Percentiles rank a stretch among this genome's conserved stretches.
Conservation (phyloP, 2,888 invertebrate species). For the Labia minor region DNA sequence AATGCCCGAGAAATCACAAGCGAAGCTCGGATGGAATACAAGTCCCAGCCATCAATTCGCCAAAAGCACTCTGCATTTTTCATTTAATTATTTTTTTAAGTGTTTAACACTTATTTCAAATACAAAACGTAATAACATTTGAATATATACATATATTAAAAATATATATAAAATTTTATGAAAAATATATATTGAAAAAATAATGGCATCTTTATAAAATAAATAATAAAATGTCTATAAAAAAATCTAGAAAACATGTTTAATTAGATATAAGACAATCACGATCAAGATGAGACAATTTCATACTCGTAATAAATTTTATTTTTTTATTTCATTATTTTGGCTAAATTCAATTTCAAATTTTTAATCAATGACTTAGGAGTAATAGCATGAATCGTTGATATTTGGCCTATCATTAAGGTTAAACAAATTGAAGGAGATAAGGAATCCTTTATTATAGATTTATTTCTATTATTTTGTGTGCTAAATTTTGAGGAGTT, state of each 20-base stretch:
- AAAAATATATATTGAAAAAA: slow-evolving; percentile 5
- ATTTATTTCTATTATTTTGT: too few relatives aligned
- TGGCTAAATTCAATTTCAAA: too few relatives aligned
- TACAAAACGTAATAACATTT: slow-evolving; percentile 5
- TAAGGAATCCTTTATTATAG: too few relatives aligned
- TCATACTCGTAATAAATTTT: too few relatives aligned
- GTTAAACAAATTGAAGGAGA: too few relatives aligned
- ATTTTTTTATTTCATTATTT: too few relatives aligned
- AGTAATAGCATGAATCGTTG: too few relatives aligned
- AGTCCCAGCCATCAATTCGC: background rate
- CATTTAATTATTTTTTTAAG: background rate
- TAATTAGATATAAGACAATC: too few relatives aligned
- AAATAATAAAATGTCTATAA: background rate
- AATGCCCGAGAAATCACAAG: slow-evolving; percentile 7
- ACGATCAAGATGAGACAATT: too few relatives aligned
- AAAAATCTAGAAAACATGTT: background rate
- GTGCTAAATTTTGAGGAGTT: too few relatives aligned
- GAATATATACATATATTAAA: background rate
- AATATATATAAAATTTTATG: slow-evolving; percentile 13
- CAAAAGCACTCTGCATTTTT: slow-evolving; percentile 6
- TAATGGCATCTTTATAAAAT: slow-evolving; percentile 1
- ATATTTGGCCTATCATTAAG: too few relatives aligned
- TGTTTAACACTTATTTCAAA: background rate
- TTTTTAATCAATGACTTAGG: too few relatives aligned
- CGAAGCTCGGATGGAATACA: slow-evolving; percentile 4